Evolutionary conservation across 2,113 vertebrate species (phyloP).

Genomic region (Pelecanoides urinatrix): DNA sequence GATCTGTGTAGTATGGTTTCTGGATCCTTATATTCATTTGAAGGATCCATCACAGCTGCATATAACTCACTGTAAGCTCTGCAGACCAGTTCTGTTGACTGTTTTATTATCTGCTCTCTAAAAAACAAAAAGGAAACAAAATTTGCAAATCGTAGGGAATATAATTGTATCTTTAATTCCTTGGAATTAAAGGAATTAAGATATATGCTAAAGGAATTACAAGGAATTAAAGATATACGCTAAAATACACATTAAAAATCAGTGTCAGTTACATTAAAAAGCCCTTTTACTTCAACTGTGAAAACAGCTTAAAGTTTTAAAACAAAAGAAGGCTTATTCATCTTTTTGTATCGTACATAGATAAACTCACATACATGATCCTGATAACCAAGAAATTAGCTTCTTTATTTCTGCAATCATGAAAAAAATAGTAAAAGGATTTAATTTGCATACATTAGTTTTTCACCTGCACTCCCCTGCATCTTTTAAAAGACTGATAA

Average conservation of each 20-base stretch:
- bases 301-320: neutral
- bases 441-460: neutral
- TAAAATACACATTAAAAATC: neutral
- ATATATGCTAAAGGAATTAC: neutral
- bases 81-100: conserved; percentile 92
- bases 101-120: conserved; percentile 94
- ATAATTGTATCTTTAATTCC: neutral
- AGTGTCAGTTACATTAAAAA: neutral
- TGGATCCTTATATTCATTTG: conserved; percentile 85
- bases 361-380: neutral
- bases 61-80: conserved; percentile 91
- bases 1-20: conserved; percentile 87
- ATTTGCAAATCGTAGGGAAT: neutral
- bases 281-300: neutral
- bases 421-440: neutral
- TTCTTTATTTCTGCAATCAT: neutral
- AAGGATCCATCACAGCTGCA: conserved; percentile 82
- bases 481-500: neutral
- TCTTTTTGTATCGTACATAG: neutral
- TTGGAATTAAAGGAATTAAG: neutral
- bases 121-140: neutral
- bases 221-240: neutral
- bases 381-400: neutral
- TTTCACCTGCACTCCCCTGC: neutral
- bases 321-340: neutral